These are phyloP conservation scores for Drosophila carrolli DNA, from an alignment of 1,140 invertebrate species.

Conservation along the genomic window DNA sequence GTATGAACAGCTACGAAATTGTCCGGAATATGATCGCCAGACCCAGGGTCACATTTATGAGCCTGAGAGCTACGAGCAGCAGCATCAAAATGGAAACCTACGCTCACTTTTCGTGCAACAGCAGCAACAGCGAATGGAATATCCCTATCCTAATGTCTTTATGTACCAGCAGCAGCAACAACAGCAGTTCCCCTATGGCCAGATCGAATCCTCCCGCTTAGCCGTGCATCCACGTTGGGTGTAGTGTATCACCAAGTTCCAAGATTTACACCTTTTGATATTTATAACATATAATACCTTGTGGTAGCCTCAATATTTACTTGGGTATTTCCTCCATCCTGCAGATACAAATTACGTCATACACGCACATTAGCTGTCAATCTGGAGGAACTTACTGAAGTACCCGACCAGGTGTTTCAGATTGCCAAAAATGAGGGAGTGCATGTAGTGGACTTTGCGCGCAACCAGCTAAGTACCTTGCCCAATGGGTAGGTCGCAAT, in stretches of 20 bases:
- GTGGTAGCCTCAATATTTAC: neutral
- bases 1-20: conserved; percentile 8
- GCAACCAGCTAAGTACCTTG: conserved; percentile 89
- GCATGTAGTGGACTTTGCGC: conserved; percentile 91
- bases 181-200: conserved; percentile 1
- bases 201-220: neutral
- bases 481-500: conserved; percentile 87
- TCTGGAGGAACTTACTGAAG: conserved; percentile 87
- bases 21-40: conserved; percentile 1
- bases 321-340: conserved; percentile 24
- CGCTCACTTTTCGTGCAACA: conserved; percentile 1
- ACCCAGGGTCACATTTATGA: conserved; percentile 5
- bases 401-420: conserved; percentile 90
- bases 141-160: neutral
- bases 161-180: conserved; percentile 34
- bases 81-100: conserved; percentile 8
- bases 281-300: neutral
- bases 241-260: conserved; percentile 69
- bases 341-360: conserved; percentile 90
- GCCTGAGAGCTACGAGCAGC: conserved; percentile 8
- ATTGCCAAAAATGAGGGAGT: conserved; percentile 90
- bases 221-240: conserved; percentile 60
- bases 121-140: neutral
- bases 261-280: neutral
- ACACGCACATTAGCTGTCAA: conserved; percentile 89